phyloP scores from a whole-genome alignment of 2,797 vertebrate genomes.

The Cryptoblepharus egeriae region DNA sequence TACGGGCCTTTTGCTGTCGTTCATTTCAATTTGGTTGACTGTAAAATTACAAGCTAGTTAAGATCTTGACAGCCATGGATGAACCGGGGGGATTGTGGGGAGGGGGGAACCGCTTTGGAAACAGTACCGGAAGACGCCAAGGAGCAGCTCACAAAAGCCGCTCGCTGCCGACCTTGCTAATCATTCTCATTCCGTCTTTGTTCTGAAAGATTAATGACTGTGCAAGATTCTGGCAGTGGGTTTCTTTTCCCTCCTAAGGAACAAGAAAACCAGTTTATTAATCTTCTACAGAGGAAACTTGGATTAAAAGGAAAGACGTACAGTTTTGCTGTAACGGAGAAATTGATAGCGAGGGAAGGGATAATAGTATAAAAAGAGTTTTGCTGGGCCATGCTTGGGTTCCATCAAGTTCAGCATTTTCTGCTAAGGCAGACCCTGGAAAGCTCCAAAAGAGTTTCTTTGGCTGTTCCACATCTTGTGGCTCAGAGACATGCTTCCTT shows the following conservation, averaged over 20 bases:
- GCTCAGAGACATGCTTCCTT: not conserved
- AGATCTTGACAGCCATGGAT: constrained; percentile 27
- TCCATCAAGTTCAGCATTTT: not conserved
- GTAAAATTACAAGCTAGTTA: constrained; percentile 31
- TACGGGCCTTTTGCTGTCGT: constrained; percentile 27
- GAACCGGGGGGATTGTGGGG: constrained; percentile 8
- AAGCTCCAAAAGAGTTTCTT: too few species aligned
- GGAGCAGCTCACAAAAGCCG: not conserved
- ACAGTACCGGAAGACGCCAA: fast-evolving
- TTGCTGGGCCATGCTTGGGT: not conserved
- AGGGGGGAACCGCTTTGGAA: not conserved
- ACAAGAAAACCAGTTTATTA: constrained; percentile 41
- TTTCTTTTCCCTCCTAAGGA: not conserved
- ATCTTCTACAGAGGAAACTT: constrained; percentile 3
- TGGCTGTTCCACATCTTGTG: not conserved
- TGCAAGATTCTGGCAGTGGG: constrained; percentile 13
- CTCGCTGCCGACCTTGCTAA: constrained; percentile 1
- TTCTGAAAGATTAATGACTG: constrained; percentile 47
- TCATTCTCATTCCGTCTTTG: constrained; percentile 24
- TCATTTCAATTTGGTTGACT: constrained; percentile 50
- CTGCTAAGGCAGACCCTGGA: too few species aligned
- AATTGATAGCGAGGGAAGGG: not conserved
- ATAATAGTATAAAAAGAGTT: not conserved
- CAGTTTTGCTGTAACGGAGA: constrained; percentile 30
- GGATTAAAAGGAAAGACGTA: constrained; percentile 30